Evolutionary conservation across 1,140 invertebrate species (phyloP).

Genomic region (Neoseiulus cucumeris): DNA sequence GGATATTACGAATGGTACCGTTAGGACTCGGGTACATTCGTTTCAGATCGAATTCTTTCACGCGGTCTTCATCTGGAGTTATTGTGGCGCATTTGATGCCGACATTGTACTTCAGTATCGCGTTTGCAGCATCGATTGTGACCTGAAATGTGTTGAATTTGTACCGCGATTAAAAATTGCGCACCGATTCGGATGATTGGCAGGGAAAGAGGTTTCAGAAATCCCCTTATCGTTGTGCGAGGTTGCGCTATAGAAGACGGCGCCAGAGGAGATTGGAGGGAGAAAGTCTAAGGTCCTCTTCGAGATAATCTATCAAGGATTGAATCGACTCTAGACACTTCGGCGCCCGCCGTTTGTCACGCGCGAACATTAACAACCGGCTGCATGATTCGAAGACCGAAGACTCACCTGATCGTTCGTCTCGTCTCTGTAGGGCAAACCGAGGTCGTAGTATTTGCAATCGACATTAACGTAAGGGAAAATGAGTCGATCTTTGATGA

Average conservation of each 20-base stretch:
- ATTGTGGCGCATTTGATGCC: constrained; percentile 80
- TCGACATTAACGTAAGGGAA: constrained; percentile 72
- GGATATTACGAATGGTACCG: constrained; percentile 71
- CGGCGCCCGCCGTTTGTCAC: background rate
- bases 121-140: constrained; percentile 63
- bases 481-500: constrained; percentile 66
- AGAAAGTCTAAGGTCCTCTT: no score
- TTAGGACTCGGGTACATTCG: constrained; percentile 83
- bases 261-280: no score
- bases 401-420: constrained; percentile 55
- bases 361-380: constrained; percentile 22
- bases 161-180: no score
- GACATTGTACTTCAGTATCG: constrained; percentile 69
- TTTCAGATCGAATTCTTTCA: constrained; percentile 76
- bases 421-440: constrained; percentile 57
- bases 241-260: no score
- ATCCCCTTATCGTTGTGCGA: no score
- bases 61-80: constrained; percentile 67
- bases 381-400: no score
- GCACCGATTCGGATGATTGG: no score
- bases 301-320: background rate
- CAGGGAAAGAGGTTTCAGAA: no score
- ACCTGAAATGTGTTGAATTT: background rate
- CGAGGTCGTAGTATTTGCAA: constrained; percentile 59
- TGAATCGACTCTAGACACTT: constrained; percentile 8